Evolutionary conservation across 2,888 invertebrate species (phyloP), one percentile per base, ranked within the genome.

Genomic region (Archaeoteleia sp.): DNA sequence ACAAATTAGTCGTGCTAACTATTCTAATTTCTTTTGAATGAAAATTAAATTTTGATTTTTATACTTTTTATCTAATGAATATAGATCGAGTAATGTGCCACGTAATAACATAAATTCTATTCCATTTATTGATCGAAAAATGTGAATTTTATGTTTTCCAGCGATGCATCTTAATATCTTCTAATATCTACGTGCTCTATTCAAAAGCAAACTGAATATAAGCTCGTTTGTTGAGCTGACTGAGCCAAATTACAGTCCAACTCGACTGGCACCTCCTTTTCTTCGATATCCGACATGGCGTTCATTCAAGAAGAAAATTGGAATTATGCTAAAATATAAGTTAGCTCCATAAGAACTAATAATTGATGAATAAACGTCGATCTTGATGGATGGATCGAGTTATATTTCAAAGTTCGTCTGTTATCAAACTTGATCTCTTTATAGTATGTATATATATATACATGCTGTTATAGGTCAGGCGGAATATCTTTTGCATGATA

Each of bases 271-370:
- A 46, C 45, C 45, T 54, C 68, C 27, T 30, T 57, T 62, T 66
- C 54, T 51, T 63, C 37, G 55, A 67, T 54, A 65, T 70, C 45
- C 49, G 67, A 45, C 51, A 48, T 55, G 45, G 74, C 49, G 69
- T 60, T 73, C 74, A 51, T 65, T 74, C 76, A 55, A 55, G 76
- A 71, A 73, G 79, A 77, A 79, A 82, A 81, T 79, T 81, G 76
- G 74, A 80, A 79, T 82, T 77, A 78, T 75, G 74, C 73, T 75
- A 75, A 76, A 76, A 72, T 74, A 72, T 73, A 70, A 70, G 54
- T 66, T 49, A 45, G 23, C 46, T 43, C 15, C 43, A 23, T 62
- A 58, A 66, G 37, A 62, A 57, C 34, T 49, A 48, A 54, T 66
- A 70, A 66, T 70, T 66, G 62, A 66, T 58, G 66, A 62, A 67